phyloP scores from a whole-genome alignment of 2,797 vertebrate genomes.

The Okamejei kenojei region DNA sequence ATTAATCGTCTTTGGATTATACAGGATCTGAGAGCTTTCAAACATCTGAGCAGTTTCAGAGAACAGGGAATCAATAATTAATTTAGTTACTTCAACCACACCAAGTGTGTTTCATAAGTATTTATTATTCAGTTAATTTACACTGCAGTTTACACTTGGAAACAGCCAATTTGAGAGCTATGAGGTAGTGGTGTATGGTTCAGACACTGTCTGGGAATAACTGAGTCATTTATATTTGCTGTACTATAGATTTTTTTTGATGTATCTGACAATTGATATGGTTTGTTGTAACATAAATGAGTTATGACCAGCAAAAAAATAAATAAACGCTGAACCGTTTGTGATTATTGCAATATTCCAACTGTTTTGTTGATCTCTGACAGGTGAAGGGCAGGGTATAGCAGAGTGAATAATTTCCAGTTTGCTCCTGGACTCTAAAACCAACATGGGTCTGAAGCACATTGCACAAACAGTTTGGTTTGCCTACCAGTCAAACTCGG shows the following conservation, averaged over 20 bases:
- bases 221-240: neutral
- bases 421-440: neutral
- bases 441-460: neutral
- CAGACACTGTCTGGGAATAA: neutral
- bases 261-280: neutral
- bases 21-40: neutral
- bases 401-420: neutral
- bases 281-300: neutral
- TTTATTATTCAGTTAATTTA: slow-evolving; percentile 27
- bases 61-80: slow-evolving; percentile 22
- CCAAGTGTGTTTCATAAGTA: neutral
- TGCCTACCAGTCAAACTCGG: neutral
- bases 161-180: neutral
- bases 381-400: neutral
- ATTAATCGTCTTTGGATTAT: neutral
- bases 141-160: neutral
- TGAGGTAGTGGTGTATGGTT: neutral
- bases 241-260: neutral
- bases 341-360: neutral
- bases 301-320: neutral
- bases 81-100: slow-evolving; percentile 27
- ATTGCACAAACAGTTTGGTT: neutral
- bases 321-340: neutral
- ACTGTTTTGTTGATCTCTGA: neutral
- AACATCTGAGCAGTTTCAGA: neutral